Base-by-base conservation (phyloP, 1,140 invertebrate genomes). In the Theocolax elegans region DNA sequence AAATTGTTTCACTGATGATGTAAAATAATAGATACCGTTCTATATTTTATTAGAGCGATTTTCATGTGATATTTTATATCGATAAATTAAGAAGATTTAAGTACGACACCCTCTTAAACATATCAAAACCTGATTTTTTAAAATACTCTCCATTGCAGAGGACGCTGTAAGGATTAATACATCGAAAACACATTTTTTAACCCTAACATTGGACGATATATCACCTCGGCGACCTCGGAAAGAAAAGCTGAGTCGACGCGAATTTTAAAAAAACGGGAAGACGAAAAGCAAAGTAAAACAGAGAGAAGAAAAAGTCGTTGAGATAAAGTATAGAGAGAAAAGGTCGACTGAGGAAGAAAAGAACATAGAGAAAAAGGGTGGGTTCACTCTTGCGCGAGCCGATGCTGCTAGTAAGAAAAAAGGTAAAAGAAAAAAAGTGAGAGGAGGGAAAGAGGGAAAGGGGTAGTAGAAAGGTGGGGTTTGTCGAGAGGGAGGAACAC, bases 401-500 rank as follows among this genome's bases (percentile, higher is more conserved):
- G 38, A 23, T 19, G n/a, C 9, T 6, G 44, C 19, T n/a, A 48
- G 21, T 4, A 35, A 59, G 44, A 51, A 63, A 62, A 49, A 21
- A 13, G 1, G 64, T 53, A 48, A 68, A 67, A 76, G 60, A 62
- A 59, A 62, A 3, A 15, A 44, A 44, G 15, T 25, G 19, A 27
- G 38, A 59, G 56, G 72, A 71, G 62, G 62, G 56, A 67, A 71
- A 76, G 48, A 67, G 66, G 63, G 2, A 19, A 59, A 44, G 60
- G 38, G 25, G n/a, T 69, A 69, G 75, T 72, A 53, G 40, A 67
- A 72, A 74, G 64, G 70, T 70, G 72, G 71, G 72, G 73, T 51
- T 51, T n/a, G n/a, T n/a, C n/a, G 42, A 23, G 51, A 60, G 69
- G 70, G 72, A 71, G 75, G 71, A 76, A 75, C 62, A 72, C 60